Percentiles rank a stretch among this genome's conserved stretches.
Conservation (phyloP, 2,113 vertebrate genomes). For the Erythrolamprus reginae region DNA sequence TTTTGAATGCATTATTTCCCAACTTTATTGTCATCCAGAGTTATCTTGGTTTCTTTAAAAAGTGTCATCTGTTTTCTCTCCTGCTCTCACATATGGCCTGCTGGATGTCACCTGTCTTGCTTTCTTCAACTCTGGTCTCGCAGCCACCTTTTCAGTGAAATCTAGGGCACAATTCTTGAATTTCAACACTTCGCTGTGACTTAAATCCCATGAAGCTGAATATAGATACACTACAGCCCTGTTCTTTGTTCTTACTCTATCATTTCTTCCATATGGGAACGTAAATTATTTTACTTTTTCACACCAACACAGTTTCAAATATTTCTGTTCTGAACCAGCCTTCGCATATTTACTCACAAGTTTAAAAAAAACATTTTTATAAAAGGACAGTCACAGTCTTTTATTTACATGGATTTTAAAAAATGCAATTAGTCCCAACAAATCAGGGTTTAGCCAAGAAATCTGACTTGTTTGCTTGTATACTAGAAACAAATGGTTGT, state of each 20-base stretch:
- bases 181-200: background rate
- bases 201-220: background rate
- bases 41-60: too few relatives aligned
- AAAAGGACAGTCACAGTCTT: too few relatives aligned
- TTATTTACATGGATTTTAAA: too few relatives aligned
- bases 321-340: background rate
- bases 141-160: background rate
- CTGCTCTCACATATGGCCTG: background rate
- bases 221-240: background rate
- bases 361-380: too few relatives aligned
- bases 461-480: too few relatives aligned
- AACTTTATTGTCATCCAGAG: background rate
- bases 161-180: background rate
- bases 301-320: background rate
- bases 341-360: too few relatives aligned
- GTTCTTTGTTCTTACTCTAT: background rate
- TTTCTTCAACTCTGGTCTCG: background rate
- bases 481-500: too few relatives aligned
- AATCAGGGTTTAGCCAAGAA: too few relatives aligned
- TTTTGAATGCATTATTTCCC: background rate
- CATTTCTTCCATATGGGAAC: background rate
- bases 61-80: background rate
- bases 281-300: background rate
- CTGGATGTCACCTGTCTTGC: background rate
- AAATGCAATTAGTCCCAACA: too few relatives aligned